Percentiles rank a stretch among this genome's conserved stretches.
Conservation (phyloP, 1,140 invertebrate genomes). For the Patella vulgata region DNA sequence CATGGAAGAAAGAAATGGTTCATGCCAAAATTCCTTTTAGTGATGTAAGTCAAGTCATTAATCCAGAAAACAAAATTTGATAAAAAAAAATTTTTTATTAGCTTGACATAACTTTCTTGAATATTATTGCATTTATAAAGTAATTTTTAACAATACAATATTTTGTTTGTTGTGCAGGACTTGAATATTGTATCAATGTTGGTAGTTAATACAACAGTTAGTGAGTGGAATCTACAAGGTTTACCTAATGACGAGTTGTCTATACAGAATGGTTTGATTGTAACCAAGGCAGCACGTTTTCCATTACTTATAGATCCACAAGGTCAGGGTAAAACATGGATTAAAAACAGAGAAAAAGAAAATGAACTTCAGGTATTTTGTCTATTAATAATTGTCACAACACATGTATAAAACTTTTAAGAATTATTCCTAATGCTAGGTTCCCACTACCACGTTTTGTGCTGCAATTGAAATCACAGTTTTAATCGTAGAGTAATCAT, state of each 20-base stretch:
- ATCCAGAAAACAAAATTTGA: no score
- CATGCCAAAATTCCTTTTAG: constrained; percentile 86
- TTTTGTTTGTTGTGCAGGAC: constrained; percentile 64
- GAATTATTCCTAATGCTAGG: background rate
- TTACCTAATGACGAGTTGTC: constrained; percentile 96
- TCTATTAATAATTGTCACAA: background rate
- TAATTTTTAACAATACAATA: background rate
- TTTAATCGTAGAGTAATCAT: no score
- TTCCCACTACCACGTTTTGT: no score
- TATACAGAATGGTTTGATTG: constrained; percentile 96
- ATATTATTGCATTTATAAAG: background rate
- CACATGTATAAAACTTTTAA: background rate
- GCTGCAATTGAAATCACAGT: no score
- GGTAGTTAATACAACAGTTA: constrained; percentile 86
- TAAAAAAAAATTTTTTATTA: no score
- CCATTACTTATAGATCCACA: constrained; percentile 96
- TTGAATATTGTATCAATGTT: constrained; percentile 94
- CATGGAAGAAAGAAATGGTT: constrained; percentile 88
- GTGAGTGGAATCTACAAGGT: constrained; percentile 95
- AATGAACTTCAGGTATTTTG: constrained; percentile 84
- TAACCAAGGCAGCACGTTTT: constrained; percentile 90
- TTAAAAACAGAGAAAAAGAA: constrained; percentile 90
- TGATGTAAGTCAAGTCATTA: constrained; percentile 59
- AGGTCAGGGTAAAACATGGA: constrained; percentile 97
- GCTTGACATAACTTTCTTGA: background rate